Base-by-base conservation (phyloP, 1,140 invertebrate species). In the Bombus fervidus region DNA sequence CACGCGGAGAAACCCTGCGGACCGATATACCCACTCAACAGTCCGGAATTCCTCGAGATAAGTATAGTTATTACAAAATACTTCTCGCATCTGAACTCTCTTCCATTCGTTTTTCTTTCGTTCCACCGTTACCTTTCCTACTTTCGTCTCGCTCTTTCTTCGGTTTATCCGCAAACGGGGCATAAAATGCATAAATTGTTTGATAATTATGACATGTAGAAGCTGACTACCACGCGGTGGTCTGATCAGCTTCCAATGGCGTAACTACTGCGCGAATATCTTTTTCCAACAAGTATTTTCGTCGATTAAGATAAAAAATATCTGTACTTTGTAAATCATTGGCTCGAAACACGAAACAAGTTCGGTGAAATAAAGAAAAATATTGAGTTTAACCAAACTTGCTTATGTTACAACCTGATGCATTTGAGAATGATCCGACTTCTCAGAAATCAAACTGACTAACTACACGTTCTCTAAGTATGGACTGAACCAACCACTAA, bases 1-100 rank as follows among this genome's bases (percentile, higher is more conserved):
- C 90, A 89, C 74, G 75, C 72, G 69, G 34, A 25, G 80, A 43
- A 83, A 77, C 73, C 87, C 81, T 85, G 73, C 88, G 83, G 88
- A 86, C 83, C 74, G 81, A 83, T 83, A 68, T 77, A 62, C 81
- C 81, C n/a, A 69, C 74, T 83, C 64, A 83, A 83, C 76, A 79
- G 53, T 37, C 31, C 53, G 31, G 66, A 53, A 79, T 84, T 84
- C 74, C 37, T 47, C 62, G 64, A 43, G 43, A 71, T 81, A 91
- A 86, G 85, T 91, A 91, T 79, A 91, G 37, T 73, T 91, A 62
- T 57, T 72, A 81, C 66, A 37, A 75, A 75, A 43, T 85, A 86
- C 87, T 87, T 89, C 85, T 37, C 57, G 41, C 72, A 59, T 69
- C 59, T 71, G 57, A 34, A 13, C 57, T 39, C 64, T 34, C 39